Evolutionary conservation across 2,888 invertebrate genomes (phyloP).

Genomic region (Folsomia candida): DNA sequence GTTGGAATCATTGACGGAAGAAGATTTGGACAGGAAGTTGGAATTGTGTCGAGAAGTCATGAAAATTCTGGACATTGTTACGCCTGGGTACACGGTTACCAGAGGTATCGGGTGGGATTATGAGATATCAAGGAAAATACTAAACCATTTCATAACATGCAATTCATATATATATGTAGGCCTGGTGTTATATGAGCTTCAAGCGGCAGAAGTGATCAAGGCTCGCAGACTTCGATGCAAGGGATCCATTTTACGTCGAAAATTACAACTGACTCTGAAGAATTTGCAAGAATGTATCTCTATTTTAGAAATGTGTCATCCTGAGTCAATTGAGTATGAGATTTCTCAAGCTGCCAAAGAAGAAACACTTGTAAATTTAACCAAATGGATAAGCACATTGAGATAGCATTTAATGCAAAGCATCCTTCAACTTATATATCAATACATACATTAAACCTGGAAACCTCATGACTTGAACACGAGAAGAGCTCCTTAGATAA

Average conservation of each 20-base stretch:
- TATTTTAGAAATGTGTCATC: slow-evolving; percentile 40
- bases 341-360: slow-evolving; percentile 38
- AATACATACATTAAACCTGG: no score
- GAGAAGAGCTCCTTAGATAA: no score
- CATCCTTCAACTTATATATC: no score
- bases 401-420: slow-evolving; percentile 26
- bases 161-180: slow-evolving; percentile 8
- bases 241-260: slow-evolving; percentile 35
- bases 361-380: slow-evolving; percentile 41
- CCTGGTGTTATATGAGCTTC: slow-evolving; percentile 47
- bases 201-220: slow-evolving; percentile 47
- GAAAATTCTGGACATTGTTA: slow-evolving; percentile 44
- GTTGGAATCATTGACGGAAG: slow-evolving; percentile 29
- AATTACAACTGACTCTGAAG: slow-evolving; percentile 37
- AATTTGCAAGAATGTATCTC: slow-evolving; percentile 41
- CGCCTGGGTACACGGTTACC: slow-evolving; percentile 46
- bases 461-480: no score
- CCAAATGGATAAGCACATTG: slow-evolving; percentile 37
- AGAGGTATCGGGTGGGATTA: slow-evolving; percentile 28
- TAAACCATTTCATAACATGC: not conserved
- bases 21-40: slow-evolving; percentile 39
- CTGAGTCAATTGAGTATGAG: slow-evolving; percentile 34
- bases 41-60: slow-evolving; percentile 44
- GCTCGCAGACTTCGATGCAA: slow-evolving; percentile 34
- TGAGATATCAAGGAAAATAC: no score